Conservation (phyloP, 2,888 invertebrate genomes). For the Rugalucina vietnamica region DNA sequence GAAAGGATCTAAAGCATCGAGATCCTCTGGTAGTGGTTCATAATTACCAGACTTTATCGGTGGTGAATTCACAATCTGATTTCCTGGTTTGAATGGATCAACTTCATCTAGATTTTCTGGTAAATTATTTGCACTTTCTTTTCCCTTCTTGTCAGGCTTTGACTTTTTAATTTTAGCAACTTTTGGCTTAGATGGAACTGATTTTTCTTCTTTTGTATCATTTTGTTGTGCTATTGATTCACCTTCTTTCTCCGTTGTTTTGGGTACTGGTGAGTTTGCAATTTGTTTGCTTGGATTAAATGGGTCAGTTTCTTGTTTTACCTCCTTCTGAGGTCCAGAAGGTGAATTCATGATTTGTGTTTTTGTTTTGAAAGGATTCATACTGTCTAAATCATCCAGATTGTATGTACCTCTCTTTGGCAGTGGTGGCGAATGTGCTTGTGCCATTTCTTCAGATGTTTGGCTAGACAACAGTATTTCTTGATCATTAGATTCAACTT, state of each 20-base stretch:
- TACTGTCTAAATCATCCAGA: slow-evolving; percentile 39
- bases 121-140: not conserved
- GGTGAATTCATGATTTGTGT: slow-evolving; percentile 43
- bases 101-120: not conserved
- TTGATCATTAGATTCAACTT: too few relatives aligned
- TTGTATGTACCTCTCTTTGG: not conserved
- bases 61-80: slow-evolving; percentile 11
- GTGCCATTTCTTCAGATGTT: too few relatives aligned
- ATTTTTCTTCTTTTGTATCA: not conserved
- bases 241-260: not conserved
- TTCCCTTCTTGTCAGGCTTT: not conserved
- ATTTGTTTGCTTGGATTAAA: not conserved
- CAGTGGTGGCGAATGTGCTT: not conserved
- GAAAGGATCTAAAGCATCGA: slow-evolving; percentile 32
- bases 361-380: slow-evolving; percentile 58
- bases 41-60: not conserved
- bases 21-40: not conserved
- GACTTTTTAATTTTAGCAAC: slow-evolving; percentile 12
- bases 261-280: slow-evolving; percentile 2
- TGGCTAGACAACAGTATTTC: too few relatives aligned
- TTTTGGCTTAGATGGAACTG: not conserved
- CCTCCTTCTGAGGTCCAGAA: not conserved
- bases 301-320: not conserved
- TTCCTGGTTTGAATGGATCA: slow-evolving; percentile 42
- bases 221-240: not conserved